A percentile compares a stretch with the other conserved stretches of the same genome.
Conservation (phyloP, 2,888 invertebrate genomes). For the Leucophenga montana region DNA sequence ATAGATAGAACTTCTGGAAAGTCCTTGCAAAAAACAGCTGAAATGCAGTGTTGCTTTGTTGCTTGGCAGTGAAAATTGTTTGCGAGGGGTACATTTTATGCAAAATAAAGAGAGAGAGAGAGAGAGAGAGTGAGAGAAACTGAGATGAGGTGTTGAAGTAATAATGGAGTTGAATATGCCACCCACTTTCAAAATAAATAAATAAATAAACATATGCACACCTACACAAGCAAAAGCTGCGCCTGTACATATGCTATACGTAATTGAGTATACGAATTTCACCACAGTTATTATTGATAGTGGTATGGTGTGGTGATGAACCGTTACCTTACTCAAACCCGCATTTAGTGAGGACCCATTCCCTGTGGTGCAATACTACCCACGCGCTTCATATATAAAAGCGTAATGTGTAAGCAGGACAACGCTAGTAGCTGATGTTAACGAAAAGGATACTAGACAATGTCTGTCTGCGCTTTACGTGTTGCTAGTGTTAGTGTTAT, state of each 20-base stretch:
- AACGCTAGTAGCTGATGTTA: constrained; percentile 30
- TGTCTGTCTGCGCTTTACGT: constrained; percentile 14
- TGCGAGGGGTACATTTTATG: neutral
- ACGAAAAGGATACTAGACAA: neutral
- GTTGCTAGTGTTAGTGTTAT: neutral
- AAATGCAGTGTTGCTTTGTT: neutral
- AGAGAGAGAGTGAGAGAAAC: neutral
- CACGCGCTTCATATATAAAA: neutral
- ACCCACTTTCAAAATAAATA: neutral
- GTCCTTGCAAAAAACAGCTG: constrained; percentile 23
- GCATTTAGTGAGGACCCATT: too few relatives aligned
- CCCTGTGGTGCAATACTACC: neutral
- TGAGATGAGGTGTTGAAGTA: neutral
- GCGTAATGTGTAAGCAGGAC: constrained; percentile 39
- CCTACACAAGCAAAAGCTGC: constrained; percentile 37
- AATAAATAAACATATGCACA: too few relatives aligned
- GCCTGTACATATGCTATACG: constrained; percentile 59
- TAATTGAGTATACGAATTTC: constrained; percentile 38
- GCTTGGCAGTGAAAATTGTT: constrained; percentile 1
- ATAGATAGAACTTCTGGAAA: constrained; percentile 2
- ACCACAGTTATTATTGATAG: constrained; percentile 1
- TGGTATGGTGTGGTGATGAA: neutral
- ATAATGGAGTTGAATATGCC: neutral
- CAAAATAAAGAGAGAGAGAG: neutral
- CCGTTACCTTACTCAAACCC: constrained; percentile 12